Base-by-base conservation (phyloP, 2,888 invertebrate species). In the Leucoma salicis region DNA sequence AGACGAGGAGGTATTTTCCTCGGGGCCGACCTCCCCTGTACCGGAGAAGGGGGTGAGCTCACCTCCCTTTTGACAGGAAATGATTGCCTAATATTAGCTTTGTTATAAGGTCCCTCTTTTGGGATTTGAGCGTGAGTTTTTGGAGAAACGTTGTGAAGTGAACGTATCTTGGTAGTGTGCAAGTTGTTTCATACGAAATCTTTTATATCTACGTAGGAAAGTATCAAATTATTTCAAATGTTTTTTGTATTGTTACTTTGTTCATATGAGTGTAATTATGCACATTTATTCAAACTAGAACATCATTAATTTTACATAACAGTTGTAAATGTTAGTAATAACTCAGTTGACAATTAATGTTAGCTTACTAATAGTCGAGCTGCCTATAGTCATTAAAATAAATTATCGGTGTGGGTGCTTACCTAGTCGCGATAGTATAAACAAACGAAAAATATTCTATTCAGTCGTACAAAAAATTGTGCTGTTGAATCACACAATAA, bases 21-120 rank as follows among this genome's bases (percentile, higher is more conserved):
- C 62, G 7, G n/a, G n/a, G 70, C 61, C 73, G 63, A 64, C 52
- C 49, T 57, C 63, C 55, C 63, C 63, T 70, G 64, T 64, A 67
- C 66, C 69, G 68, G 72, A 73, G 60, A 48, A 21, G 57, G 67
- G 57, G 67, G 63, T 74, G 71, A 60, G 49, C 65, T 63, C 54
- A 64, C 78, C 84, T 75, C 82, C 82, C 83, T 80, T 86, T 84
- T 88, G 85, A 87, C 87, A 87, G 85, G 88, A 89, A 88, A 89
- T 88, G 87, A 87, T 88, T 87, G 86, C 85, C 88, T 87, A 87
- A 88, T 87, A 87, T 87, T 86, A 87, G 88, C 88, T 86, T 83
- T 85, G 86, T 87, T 85, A 82, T 84, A 85, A 79, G 85, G 85
- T 82, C 79, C 75, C 82, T 82, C 84, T 84, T 75, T 74, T 70